Percentiles rank a stretch among this genome's conserved stretches.
Evolutionary conservation across 2,113 vertebrate genomes (phyloP).

Genomic region (Dinomys branickii): DNA sequence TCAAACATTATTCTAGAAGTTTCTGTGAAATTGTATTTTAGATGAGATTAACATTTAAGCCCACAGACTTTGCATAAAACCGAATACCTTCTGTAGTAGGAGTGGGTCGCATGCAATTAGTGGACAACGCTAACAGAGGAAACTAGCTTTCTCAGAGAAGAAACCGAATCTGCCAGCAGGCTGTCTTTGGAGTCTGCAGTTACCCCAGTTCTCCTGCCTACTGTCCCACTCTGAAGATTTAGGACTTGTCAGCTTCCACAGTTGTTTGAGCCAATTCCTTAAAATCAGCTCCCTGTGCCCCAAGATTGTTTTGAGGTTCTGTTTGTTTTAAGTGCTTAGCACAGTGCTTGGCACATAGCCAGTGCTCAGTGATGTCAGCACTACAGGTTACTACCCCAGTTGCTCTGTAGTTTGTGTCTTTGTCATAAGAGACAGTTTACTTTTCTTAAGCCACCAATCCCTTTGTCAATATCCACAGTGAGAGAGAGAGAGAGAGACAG

Average conservation of each 20-base stretch:
- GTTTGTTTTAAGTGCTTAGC: not conserved
- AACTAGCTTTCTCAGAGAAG: not conserved
- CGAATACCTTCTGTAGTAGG: not conserved
- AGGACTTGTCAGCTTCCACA: not conserved
- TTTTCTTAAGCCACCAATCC: not conserved
- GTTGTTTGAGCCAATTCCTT: not conserved
- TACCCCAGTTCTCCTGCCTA: not conserved
- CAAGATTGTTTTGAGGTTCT: not conserved
- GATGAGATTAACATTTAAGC: constrained; percentile 13
- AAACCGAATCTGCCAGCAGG: not conserved
- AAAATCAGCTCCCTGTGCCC: not conserved
- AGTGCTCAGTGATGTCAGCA: not conserved
- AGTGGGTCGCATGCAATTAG: not conserved
- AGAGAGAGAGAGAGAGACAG: too few species aligned
- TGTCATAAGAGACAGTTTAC: not conserved
- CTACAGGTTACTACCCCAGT: not conserved
- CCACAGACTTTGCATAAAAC: not conserved
- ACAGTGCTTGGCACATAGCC: not conserved
- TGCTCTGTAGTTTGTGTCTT: not conserved
- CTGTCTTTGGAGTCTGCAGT: not conserved
- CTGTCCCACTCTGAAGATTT: not conserved
- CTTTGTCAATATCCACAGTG: not conserved
- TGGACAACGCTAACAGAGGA: not conserved
- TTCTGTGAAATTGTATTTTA: not conserved
- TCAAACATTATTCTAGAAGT: constrained; percentile 14